Percentiles rank a stretch among this genome's conserved stretches.
phyloP scores from a whole-genome alignment of 2,888 invertebrate species.

The Morpho achilles region DNA sequence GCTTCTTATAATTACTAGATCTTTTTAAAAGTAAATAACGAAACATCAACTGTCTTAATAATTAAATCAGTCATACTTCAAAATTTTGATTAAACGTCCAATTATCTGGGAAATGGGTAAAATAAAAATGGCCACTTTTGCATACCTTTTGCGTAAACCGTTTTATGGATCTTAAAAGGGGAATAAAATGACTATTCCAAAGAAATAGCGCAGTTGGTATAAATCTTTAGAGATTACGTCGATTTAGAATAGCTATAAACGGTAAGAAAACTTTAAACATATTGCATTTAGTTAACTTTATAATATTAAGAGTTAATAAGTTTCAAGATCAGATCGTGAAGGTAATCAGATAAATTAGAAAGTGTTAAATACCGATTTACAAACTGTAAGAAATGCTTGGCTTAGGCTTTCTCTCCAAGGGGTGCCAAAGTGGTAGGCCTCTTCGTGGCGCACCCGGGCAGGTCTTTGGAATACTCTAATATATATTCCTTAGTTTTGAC shows the following conservation, averaged over 20 bases:
- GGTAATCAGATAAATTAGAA: too few relatives aligned
- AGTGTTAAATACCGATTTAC: too few relatives aligned
- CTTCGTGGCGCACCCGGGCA: too few relatives aligned
- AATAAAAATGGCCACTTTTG: constrained; percentile 16
- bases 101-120: constrained; percentile 14
- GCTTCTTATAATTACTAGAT: too few relatives aligned
- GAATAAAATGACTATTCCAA: constrained; percentile 26
- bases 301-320: background rate
- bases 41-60: too few relatives aligned
- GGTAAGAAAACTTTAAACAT: constrained; percentile 3
- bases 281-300: constrained; percentile 1
- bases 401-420: too few relatives aligned
- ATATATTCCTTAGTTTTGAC: too few relatives aligned
- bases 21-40: too few relatives aligned
- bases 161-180: constrained; percentile 22
- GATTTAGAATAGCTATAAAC: constrained; percentile 24
- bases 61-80: background rate
- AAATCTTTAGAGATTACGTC: constrained; percentile 26
- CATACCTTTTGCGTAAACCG: constrained; percentile 17
- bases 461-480: too few relatives aligned
- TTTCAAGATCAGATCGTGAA: too few relatives aligned
- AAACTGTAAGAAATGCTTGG: too few relatives aligned
- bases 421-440: too few relatives aligned
- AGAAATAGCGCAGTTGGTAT: constrained; percentile 26
- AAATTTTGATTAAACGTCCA: constrained; percentile 12